A percentile compares a stretch with the other conserved stretches of the same genome.
Evolutionary conservation across 2,888 invertebrate species (phyloP).

Genomic region (Helleia helle): DNA sequence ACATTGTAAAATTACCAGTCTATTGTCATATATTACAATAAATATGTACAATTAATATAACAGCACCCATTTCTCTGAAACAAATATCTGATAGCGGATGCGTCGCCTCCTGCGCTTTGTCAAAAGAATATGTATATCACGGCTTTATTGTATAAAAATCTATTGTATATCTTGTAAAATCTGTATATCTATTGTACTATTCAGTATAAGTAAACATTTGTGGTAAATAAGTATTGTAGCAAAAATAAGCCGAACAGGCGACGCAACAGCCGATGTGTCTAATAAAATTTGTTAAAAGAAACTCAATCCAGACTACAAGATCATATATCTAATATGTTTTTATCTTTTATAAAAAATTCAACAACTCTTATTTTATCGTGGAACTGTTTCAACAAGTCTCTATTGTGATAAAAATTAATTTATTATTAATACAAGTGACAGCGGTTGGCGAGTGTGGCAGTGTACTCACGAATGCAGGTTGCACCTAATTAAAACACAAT

Average conservation of each 20-base stretch:
- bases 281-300: slow-evolving; percentile 69
- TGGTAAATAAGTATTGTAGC: slow-evolving; percentile 62
- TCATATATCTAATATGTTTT: slow-evolving; percentile 67
- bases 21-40: slow-evolving; percentile 70
- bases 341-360: slow-evolving; percentile 71
- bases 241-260: slow-evolving; percentile 62
- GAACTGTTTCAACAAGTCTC: slow-evolving; percentile 69
- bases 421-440: slow-evolving; percentile 42
- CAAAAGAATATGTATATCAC: slow-evolving; percentile 55
- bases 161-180: slow-evolving; percentile 48
- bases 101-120: slow-evolving; percentile 50
- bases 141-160: slow-evolving; percentile 55
- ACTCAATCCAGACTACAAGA: slow-evolving; percentile 74
- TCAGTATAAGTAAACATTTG: slow-evolving; percentile 51
- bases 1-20: slow-evolving; percentile 70
- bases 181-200: slow-evolving; percentile 54
- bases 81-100: slow-evolving; percentile 34
- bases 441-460: slow-evolving; percentile 72
- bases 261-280: slow-evolving; percentile 41
- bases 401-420: slow-evolving; percentile 60
- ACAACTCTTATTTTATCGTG: slow-evolving; percentile 70
- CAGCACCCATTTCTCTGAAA: slow-evolving; percentile 69
- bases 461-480: slow-evolving; percentile 36
- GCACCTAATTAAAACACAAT: slow-evolving; percentile 41
- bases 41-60: slow-evolving; percentile 71